A percentile compares a stretch with the other conserved stretches of the same genome.
Conservation (phyloP, 2,888 invertebrate genomes). For the Coleophora deauratella region DNA sequence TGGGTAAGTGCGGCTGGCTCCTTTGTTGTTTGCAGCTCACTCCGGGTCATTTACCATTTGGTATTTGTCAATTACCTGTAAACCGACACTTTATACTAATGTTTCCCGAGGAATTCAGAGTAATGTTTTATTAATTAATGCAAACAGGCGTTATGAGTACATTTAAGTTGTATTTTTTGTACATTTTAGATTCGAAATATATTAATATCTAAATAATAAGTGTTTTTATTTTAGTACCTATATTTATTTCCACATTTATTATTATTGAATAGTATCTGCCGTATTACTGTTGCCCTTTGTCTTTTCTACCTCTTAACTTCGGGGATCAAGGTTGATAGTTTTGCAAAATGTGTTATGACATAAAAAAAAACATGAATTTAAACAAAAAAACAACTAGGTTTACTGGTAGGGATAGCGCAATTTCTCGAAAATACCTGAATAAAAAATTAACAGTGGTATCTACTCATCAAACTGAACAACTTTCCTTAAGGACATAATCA, state of each 20-base stretch:
- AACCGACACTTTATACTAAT: slow-evolving; percentile 42
- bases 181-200: slow-evolving; percentile 84
- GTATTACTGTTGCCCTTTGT: no score
- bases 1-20: slow-evolving; percentile 38
- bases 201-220: slow-evolving; percentile 73
- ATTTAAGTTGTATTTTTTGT: slow-evolving; percentile 84
- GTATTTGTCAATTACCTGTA: slow-evolving; percentile 61
- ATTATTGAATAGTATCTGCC: no score
- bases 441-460: no score
- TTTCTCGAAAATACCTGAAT: no score
- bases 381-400: no score
- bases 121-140: slow-evolving; percentile 50
- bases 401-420: no score
- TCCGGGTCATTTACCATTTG: slow-evolving; percentile 44
- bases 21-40: slow-evolving; percentile 65
- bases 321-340: no score
- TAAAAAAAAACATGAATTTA: no score
- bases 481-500: no score
- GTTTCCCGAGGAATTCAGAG: slow-evolving; percentile 42
- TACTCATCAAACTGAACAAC: no score
- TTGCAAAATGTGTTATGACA: no score
- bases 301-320: no score
- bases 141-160: slow-evolving; percentile 74
- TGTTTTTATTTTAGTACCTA: slow-evolving; percentile 33
- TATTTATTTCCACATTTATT: neutral